phyloP scores from a whole-genome alignment of 1,140 invertebrate genomes.

The Cherax quadricarinatus region DNA sequence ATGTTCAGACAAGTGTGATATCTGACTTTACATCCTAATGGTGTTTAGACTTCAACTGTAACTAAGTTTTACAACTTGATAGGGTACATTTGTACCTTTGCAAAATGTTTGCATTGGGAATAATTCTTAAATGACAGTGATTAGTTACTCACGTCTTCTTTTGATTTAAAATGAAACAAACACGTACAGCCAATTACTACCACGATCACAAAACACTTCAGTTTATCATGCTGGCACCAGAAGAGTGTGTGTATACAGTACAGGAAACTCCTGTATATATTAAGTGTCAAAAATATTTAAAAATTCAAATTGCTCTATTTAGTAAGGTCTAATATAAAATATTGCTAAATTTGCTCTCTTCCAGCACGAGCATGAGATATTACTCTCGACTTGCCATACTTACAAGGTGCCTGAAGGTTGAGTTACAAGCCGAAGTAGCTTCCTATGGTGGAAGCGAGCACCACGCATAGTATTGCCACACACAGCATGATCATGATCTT shows the following conservation, averaged over 20 bases:
- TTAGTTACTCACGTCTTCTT: not conserved
- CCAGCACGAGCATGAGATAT: not conserved
- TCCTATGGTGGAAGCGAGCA: conserved; percentile 77
- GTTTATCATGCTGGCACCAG: conserved; percentile 4
- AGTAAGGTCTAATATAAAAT: not conserved
- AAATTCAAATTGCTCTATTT: not conserved
- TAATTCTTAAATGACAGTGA: not conserved
- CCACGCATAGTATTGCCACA: conserved; percentile 78
- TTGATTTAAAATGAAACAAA: conserved; percentile 8
- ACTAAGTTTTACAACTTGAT: not conserved
- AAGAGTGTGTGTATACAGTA: not conserved
- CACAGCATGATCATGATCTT: conserved; percentile 81
- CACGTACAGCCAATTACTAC: conserved; percentile 28
- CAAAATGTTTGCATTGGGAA: not conserved
- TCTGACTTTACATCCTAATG: not conserved
- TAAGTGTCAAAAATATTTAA: too few relatives aligned
- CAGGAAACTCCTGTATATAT: not conserved
- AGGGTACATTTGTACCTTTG: not conserved
- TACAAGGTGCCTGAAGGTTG: conserved; percentile 19
- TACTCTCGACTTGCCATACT: not conserved
- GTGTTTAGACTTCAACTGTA: not conserved
- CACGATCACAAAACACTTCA: conserved; percentile 36
- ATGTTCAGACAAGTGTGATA: not conserved
- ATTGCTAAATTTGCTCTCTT: not conserved
- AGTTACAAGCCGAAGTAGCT: conserved; percentile 74